A percentile compares a stretch with the other conserved stretches of the same genome.
Conservation (phyloP, 1,140 invertebrate genomes). For the Euura saliciscinereae region DNA sequence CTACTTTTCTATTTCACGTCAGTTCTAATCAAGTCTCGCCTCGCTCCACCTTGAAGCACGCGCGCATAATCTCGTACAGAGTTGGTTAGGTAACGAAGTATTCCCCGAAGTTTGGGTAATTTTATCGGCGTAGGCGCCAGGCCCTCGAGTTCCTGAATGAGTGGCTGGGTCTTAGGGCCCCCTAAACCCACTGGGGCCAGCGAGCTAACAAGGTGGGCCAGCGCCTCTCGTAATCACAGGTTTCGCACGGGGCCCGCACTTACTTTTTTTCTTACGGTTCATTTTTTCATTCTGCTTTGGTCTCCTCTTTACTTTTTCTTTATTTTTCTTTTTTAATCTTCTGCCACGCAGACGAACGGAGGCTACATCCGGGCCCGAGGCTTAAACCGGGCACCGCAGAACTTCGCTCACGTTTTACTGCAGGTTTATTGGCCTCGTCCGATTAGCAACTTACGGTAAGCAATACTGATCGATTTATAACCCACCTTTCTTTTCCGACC, state of each 20-base stretch:
- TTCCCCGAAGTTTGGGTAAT: constrained; percentile 59
- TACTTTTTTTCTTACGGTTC: constrained; percentile 42
- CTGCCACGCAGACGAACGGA: constrained; percentile 42
- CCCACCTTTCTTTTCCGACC: too few relatives aligned
- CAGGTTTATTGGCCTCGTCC: not conserved
- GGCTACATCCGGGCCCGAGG: constrained; percentile 54
- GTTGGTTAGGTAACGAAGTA: not conserved
- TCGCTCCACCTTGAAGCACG: not conserved
- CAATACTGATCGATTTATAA: not conserved
- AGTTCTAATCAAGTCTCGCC: not conserved
- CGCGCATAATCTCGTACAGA: not conserved
- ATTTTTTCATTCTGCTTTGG: not conserved
- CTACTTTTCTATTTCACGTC: not conserved
- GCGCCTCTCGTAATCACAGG: constrained; percentile 59
- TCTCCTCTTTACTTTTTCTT: not conserved
- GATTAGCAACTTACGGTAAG: not conserved
- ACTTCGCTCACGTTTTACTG: not conserved
- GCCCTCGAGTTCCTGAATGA: constrained; percentile 50
- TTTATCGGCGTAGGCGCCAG: constrained; percentile 58
- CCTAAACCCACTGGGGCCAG: constrained; percentile 26
- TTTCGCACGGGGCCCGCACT: constrained; percentile 59
- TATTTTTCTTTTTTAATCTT: constrained; percentile 45
- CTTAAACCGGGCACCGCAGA: constrained; percentile 21
- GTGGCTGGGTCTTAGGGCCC: constrained; percentile 39
- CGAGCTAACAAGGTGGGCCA: constrained; percentile 58